Evolutionary conservation across 2,113 vertebrate genomes (phyloP).

Genomic region (Falco punctatus): DNA sequence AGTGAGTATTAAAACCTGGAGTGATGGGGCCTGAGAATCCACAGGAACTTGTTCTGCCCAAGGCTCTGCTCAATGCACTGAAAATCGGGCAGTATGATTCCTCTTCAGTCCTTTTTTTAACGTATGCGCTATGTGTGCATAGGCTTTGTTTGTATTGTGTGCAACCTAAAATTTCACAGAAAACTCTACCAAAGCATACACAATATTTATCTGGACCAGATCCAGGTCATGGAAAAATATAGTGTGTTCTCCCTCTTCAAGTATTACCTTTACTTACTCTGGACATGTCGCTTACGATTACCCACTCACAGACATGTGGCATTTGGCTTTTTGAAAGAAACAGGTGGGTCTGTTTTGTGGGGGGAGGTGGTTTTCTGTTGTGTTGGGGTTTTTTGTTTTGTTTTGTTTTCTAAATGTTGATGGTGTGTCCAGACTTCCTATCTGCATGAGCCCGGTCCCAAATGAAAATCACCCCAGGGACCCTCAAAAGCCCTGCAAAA

Average conservation of each 20-base stretch:
- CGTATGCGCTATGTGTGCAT: rapidly evolving
- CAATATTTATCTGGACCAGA: not conserved
- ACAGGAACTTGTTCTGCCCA: not conserved
- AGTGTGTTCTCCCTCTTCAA: not conserved
- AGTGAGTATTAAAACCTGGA: not conserved
- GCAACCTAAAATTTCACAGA: not conserved
- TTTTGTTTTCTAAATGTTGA: too few species aligned
- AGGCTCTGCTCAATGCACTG: not conserved
- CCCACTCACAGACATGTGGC: not conserved
- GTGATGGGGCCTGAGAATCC: not conserved
- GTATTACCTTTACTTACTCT: not conserved
- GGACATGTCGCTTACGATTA: rapidly evolving
- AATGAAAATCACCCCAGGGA: not conserved
- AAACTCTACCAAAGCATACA: not conserved
- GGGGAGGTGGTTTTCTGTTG: too few species aligned
- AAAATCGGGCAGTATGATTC: not conserved
- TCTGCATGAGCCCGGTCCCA: not conserved
- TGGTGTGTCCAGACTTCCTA: not conserved
- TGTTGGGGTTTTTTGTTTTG: too few species aligned
- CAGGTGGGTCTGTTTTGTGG: not conserved
- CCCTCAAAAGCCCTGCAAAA: not conserved
- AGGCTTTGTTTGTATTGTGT: not conserved
- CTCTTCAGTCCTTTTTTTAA: not conserved
- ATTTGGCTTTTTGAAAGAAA: not conserved
- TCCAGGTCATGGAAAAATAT: not conserved